Evolutionary conservation across 1,140 invertebrate species (phyloP), one percentile per base, ranked within the genome.

Genomic region (Oedothorax gibbosus): DNA sequence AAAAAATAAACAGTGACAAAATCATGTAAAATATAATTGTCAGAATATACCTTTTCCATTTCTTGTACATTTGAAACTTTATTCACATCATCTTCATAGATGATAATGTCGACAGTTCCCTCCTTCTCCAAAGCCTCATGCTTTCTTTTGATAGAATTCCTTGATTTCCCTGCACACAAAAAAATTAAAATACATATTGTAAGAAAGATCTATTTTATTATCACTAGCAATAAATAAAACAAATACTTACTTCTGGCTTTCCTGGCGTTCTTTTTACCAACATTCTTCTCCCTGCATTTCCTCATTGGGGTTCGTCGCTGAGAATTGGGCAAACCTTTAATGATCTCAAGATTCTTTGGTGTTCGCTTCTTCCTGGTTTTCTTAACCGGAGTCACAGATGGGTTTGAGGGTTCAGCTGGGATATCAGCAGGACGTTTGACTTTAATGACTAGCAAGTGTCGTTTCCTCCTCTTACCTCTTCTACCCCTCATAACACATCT

Each of bases 401-500:
- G 14, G 9, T 64, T 64, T 64, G 54, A 56, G 35, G n/a, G 57
- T 20, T 81, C 66, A 71, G 35, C 60, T 50, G 54, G 49, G 15
- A 21, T 77, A n/a, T 85, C 75, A 20, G 73, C 66, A 49, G 51
- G 51, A 9, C 83, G 64, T 18, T 85, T 85, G 0, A 85, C 83
- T 71, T 85, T 85, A 64, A 85, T 85, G 60, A 85, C 83, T 54
- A 85, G 75, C n/a, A 85, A 71, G 62, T 85, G 83, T 4, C 83
- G 51, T 50, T 64, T 64, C 7, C 75, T 78, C n/a, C 75, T 68
- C 64, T 85, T 85, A 60, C 83, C 83, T 62, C 75, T 57, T 21
- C 56, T 57, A 65, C 49, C 56, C 64, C 62, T 85, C 15, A 78
- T 49, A 12, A 85, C 75, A 50, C 73, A 76, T 54, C 81, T 51